Percentiles rank a stretch among this genome's conserved stretches.
Conservation (phyloP, 2,113 vertebrate genomes). For the Apodemus speciosus region DNA sequence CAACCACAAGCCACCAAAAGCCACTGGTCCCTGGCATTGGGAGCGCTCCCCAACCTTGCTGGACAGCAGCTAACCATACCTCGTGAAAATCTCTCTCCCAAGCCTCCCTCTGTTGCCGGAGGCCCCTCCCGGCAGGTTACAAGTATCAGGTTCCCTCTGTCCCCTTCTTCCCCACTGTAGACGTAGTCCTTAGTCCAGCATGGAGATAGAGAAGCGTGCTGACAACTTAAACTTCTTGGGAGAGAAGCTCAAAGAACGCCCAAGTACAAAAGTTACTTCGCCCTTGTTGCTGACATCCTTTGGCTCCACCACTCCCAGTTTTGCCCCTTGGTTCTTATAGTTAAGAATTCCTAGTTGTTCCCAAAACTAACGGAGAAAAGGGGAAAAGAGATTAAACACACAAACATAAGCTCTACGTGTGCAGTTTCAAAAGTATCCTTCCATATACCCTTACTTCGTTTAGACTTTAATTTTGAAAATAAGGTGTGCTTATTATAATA, state of each 20-base stretch:
- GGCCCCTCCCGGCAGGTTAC: background rate
- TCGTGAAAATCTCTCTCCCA: background rate
- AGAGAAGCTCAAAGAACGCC: conserved; percentile 7
- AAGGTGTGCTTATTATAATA: conserved; percentile 15
- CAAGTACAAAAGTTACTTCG: background rate
- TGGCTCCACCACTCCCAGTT: background rate
- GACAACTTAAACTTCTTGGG: background rate
- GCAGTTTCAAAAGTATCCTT: background rate
- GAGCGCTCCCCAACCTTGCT: background rate
- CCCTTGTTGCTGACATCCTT: background rate
- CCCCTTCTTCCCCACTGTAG: background rate
- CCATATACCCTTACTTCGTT: background rate
- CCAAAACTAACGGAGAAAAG: background rate
- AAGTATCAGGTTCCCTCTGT: background rate
- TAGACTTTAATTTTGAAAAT: conserved; percentile 50
- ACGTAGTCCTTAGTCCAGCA: background rate
- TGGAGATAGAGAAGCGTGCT: background rate
- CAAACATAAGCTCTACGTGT: background rate
- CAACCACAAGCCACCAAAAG: background rate
- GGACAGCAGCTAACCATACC: background rate
- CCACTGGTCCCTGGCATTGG: background rate
- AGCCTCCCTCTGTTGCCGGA: background rate
- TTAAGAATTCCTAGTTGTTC: conserved; percentile 25
- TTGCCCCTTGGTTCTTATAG: background rate
- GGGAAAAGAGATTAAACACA: background rate